These are phyloP conservation scores for Chaetophractus vellerosus DNA, from an alignment of 2,797 vertebrate genomes.

Conservation along the genomic window DNA sequence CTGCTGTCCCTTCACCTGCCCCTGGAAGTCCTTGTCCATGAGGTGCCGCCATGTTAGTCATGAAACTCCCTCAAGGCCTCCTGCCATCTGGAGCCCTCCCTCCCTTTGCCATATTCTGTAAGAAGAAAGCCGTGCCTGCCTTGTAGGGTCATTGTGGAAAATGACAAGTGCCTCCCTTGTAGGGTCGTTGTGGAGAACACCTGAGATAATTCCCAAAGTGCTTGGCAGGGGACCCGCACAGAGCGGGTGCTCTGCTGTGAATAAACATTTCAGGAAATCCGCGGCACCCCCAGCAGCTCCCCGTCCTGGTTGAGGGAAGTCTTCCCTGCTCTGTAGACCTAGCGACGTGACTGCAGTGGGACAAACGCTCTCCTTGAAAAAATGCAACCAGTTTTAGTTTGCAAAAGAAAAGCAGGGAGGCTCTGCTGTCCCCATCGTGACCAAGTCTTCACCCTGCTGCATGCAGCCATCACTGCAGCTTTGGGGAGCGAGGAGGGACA, in stretches of 20 bases:
- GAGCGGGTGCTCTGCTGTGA: neutral
- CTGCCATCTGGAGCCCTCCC: neutral
- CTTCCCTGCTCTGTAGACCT: rapidly evolving
- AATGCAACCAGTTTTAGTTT: neutral
- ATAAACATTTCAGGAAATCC: neutral
- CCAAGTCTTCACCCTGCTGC: neutral
- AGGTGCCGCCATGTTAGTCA: no score
- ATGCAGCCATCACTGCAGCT: neutral
- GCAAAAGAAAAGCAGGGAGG: neutral
- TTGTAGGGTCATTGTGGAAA: neutral
- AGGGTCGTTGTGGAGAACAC: neutral
- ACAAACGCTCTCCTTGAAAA: neutral
- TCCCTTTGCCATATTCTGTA: neutral
- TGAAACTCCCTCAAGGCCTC: no score
- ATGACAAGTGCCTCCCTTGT: neutral
- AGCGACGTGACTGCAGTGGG: neutral
- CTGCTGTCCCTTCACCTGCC: neutral
- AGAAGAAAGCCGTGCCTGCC: neutral
- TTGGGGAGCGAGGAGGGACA: neutral
- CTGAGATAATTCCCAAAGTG: neutral
- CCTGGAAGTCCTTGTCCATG: no score
- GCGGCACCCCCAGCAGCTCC: neutral
- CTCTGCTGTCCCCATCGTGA: rapidly evolving
- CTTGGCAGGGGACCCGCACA: neutral
- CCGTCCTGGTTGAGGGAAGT: rapidly evolving